A percentile compares a stretch with the other conserved stretches of the same genome.
Evolutionary conservation across 1,140 invertebrate genomes (phyloP).

Genomic region (Hypsibius dujardini): DNA sequence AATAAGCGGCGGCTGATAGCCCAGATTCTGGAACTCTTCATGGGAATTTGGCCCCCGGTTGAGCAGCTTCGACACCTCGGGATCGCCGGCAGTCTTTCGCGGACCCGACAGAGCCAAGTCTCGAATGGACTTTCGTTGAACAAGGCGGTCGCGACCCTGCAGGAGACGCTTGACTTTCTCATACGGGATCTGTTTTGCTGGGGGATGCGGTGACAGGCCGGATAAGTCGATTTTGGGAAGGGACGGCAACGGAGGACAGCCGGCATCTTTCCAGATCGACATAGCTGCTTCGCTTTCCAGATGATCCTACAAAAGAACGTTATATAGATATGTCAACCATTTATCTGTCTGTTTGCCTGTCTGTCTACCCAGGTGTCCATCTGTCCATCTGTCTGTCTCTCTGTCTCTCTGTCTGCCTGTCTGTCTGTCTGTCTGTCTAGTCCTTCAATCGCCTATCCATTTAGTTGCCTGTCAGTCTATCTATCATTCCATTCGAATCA

Average conservation of each 20-base stretch:
- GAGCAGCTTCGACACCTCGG: not conserved
- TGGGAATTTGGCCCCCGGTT: not conserved
- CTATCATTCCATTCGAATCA: not conserved
- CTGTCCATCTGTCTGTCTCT: too few relatives aligned
- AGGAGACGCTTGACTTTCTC: constrained; percentile 1
- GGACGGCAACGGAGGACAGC: not conserved
- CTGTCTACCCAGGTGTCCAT: too few relatives aligned
- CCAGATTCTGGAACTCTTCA: constrained; percentile 16
- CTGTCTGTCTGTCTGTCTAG: too few relatives aligned
- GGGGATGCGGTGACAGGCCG: not conserved
- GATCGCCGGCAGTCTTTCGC: not conserved
- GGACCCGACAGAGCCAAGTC: constrained; percentile 13
- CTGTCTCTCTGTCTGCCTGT: too few relatives aligned
- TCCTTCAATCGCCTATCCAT: too few relatives aligned
- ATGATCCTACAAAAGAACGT: constrained; percentile 2
- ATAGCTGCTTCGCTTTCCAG: constrained; percentile 6
- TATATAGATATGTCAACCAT: too few relatives aligned
- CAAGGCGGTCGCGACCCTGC: not conserved
- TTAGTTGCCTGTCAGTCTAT: not conserved
- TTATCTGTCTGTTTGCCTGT: too few relatives aligned
- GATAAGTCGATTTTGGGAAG: not conserved
- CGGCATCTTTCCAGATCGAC: constrained; percentile 5
- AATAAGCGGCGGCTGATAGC: not conserved
- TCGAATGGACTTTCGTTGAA: constrained; percentile 14
- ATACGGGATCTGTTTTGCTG: not conserved